Base-by-base conservation (phyloP, 2,113 vertebrate genomes). In the Xenus cinereus region DNA sequence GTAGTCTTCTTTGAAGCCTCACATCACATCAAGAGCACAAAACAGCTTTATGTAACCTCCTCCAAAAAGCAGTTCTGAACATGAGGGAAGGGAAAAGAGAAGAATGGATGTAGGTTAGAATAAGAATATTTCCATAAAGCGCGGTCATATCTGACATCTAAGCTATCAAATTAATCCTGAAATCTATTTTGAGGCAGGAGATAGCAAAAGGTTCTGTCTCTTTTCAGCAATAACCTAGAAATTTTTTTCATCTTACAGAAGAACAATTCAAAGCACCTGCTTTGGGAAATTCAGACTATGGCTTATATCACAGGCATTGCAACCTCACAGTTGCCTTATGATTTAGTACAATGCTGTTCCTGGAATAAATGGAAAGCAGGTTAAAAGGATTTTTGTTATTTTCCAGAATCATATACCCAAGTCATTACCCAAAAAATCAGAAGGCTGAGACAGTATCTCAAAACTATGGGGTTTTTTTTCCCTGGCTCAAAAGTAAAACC, bases 81-180 rank as follows among this genome's bases (percentile, higher is more conserved):
- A 81, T 0, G n/a, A 87, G 64, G 39, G 51, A 74, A 77, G 56
- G 46, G 54, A 83, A 85, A 76, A 86, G 68, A 77, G 21, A 79
- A 94, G 89, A 94, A 95, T 60, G 46, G 68, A 80, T 63, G 46
- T 30, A 90, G 64, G 76, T 75, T 94, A 90, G 85, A 93, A 64
- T 80, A 68, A 57, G 79, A 94, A 35, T 63, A 94, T 89, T 95
- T 96, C 94, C 96, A 95, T 90, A 95, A 92, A 96, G 94, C 14
- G 66, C 19, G 1, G 93, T 87, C 93, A 84, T 92, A 94, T 82
- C 79, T 80, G 79, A 91, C 66, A 97, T 94, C 33, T 77, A 63
- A 97, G 96, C 92, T 96, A 96, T 96, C 97, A 97, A 95, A 97
- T 82, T 68, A 95, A 96, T 97, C 51, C 67, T 90, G 87, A 93